phyloP scores from a whole-genome alignment of 2,113 vertebrate genomes.

The Xiphias gladius region DNA sequence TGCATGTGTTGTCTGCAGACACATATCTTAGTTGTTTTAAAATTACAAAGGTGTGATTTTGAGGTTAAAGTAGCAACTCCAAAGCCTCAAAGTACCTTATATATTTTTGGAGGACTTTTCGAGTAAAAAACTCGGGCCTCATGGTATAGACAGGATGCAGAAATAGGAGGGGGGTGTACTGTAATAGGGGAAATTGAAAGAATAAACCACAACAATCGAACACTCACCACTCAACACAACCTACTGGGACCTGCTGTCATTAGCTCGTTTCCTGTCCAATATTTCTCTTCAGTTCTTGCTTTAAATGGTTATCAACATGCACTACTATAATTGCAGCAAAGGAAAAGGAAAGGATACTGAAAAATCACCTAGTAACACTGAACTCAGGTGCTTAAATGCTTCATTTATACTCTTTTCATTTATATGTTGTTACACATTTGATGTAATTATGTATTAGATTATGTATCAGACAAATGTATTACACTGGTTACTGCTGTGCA shows the following conservation, averaged over 20 bases:
- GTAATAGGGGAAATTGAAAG: constrained; percentile 55
- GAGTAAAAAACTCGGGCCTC: constrained; percentile 42
- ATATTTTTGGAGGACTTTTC: constrained; percentile 18
- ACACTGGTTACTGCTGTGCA: not conserved
- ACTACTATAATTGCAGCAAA: not conserved
- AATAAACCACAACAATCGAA: constrained; percentile 73
- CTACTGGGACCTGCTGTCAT: constrained; percentile 34
- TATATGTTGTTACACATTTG: not conserved
- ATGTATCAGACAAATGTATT: not conserved
- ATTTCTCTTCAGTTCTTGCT: constrained; percentile 21
- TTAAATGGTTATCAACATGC: too few relatives aligned
- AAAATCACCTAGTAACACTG: not conserved
- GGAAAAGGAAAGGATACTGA: not conserved
- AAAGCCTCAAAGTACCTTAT: constrained; percentile 21
- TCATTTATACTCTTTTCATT: not conserved
- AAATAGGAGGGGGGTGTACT: constrained; percentile 46
- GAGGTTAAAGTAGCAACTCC: constrained; percentile 47
- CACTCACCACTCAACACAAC: constrained; percentile 46
- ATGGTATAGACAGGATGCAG: constrained; percentile 71
- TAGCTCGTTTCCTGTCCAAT: constrained; percentile 65
- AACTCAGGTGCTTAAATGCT: not conserved
- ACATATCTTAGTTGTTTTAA: constrained; percentile 3
- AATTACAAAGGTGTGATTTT: constrained; percentile 69
- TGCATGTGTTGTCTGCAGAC: not conserved
- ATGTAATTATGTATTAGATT: not conserved